Conservation (phyloP, 2,797 vertebrate species). For the Acestrorhynchus altus region DNA sequence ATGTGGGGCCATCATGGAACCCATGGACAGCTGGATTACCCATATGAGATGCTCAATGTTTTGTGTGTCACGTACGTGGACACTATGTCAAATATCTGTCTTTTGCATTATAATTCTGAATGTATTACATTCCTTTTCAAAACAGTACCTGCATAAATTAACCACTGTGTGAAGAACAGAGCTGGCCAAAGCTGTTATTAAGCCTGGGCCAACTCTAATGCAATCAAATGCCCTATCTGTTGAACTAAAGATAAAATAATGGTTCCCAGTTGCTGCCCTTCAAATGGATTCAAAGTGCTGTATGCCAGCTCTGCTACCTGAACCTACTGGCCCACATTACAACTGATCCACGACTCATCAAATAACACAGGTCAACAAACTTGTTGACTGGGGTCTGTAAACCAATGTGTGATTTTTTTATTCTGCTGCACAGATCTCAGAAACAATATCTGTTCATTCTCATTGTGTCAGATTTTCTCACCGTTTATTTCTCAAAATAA, state of each 20-base stretch:
- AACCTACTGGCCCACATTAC: neutral
- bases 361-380: neutral
- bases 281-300: neutral
- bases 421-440: neutral
- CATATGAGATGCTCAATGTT: too few relatives aligned
- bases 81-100: too few relatives aligned
- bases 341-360: neutral
- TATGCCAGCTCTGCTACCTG: neutral
- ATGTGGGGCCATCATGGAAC: too few relatives aligned
- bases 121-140: constrained; percentile 16
- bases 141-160: constrained; percentile 31
- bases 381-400: neutral
- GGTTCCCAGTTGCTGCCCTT: neutral
- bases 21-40: too few relatives aligned
- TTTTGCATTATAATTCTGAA: neutral
- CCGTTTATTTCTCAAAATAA: neutral
- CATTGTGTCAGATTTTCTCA: neutral
- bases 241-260: constrained; percentile 10
- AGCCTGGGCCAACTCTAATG: constrained; percentile 41
- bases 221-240: constrained; percentile 59
- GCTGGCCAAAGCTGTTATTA: neutral
- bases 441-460: neutral
- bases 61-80: too few relatives aligned
- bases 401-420: neutral
- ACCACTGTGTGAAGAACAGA: neutral